Percentiles rank a stretch among this genome's conserved stretches.
Evolutionary conservation across 2,888 invertebrate genomes (phyloP).

Genomic region (Drosophila vallismaia): DNA sequence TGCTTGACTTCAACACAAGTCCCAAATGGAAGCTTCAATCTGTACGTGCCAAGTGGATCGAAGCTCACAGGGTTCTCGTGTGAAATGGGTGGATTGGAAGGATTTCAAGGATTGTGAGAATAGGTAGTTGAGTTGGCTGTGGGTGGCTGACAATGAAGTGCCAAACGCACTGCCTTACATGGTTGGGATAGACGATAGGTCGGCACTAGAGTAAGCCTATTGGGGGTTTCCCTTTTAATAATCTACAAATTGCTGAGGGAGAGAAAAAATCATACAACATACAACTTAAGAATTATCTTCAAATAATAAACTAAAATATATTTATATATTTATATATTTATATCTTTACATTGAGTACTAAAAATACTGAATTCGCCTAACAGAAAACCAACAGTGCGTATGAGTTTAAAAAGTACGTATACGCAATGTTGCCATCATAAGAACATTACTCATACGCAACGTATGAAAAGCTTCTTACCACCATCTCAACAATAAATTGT

Average conservation of each 20-base stretch:
- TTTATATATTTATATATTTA: no score
- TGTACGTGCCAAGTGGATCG: constrained; percentile 37
- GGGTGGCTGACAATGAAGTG: constrained; percentile 8
- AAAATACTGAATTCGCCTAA: no score
- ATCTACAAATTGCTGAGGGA: no score
- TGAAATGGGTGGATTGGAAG: constrained; percentile 3
- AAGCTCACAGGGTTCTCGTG: constrained; percentile 6
- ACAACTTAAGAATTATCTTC: no score
- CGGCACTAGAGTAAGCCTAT: not conserved
- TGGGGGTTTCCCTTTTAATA: not conserved
- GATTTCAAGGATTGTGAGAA: not conserved
- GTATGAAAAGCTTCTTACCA: no score
- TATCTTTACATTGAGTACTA: no score
- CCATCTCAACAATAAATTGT: no score
- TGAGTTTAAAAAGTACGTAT: not conserved
- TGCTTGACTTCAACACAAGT: constrained; percentile 42
- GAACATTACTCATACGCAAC: no score
- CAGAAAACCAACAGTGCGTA: not conserved
- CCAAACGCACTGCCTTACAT: constrained; percentile 28
- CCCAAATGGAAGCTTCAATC: constrained; percentile 25
- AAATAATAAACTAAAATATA: no score
- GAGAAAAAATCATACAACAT: no score
- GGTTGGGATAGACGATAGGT: constrained; percentile 37
- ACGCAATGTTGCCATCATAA: not conserved
- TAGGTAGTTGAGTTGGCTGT: not conserved